Percentiles rank a stretch among this genome's conserved stretches.
These are phyloP conservation scores for Epinotia nisella DNA, from an alignment of 2,888 invertebrate genomes.

Conservation along the genomic window DNA sequence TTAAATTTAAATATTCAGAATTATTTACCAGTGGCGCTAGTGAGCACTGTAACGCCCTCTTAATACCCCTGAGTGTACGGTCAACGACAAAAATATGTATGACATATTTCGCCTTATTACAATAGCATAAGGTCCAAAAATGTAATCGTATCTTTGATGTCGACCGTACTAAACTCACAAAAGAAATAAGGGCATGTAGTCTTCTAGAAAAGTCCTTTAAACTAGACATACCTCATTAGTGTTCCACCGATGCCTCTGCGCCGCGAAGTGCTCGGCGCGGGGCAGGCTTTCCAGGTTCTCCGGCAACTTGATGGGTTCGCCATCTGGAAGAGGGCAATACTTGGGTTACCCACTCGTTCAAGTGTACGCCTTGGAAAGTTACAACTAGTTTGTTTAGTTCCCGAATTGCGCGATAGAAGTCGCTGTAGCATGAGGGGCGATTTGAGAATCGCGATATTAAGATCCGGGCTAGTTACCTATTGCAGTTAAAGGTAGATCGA, in stretches of 20 bases:
- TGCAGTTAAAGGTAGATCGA: too few species aligned
- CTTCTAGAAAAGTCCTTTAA: slow-evolving; percentile 5
- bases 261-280: slow-evolving; percentile 96
- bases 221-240: slow-evolving; percentile 94
- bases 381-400: not conserved
- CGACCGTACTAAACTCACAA: not conserved
- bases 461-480: not conserved
- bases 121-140: too few species aligned
- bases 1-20: too few species aligned
- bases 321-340: slow-evolving; percentile 85
- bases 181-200: not conserved
- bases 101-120: too few species aligned
- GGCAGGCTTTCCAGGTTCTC: slow-evolving; percentile 98
- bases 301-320: slow-evolving; percentile 96
- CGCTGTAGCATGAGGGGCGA: not conserved
- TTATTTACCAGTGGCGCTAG: too few species aligned
- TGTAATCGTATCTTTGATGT: too few species aligned
- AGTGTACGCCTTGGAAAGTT: not conserved
- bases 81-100: too few species aligned
- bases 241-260: slow-evolving; percentile 98
- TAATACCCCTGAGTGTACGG: too few species aligned
- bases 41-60: too few species aligned
- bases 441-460: not conserved
- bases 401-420: not conserved
- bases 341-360: slow-evolving; percentile 9